Evolutionary conservation across 2,113 vertebrate species (phyloP).

Genomic region (Lichenostomus cassidix): DNA sequence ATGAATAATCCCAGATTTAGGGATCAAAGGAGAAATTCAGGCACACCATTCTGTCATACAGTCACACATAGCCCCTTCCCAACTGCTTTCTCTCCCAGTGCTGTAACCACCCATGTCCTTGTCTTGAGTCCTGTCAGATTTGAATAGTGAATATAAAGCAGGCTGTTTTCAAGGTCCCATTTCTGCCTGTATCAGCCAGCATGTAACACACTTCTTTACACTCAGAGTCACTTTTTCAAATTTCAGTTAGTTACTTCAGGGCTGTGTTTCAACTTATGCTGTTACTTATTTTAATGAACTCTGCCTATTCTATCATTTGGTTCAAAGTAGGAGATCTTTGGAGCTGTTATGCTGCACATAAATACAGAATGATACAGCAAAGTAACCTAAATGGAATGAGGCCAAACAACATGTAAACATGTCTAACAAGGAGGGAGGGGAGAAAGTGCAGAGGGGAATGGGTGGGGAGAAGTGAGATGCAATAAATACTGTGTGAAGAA

Average conservation of each 20-base stretch:
- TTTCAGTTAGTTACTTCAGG: conserved; percentile 39
- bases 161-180: neutral
- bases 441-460: neutral
- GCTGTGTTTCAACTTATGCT: neutral
- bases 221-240: conserved; percentile 15
- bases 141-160: neutral
- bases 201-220: neutral
- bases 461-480: neutral
- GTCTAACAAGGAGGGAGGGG: conserved; percentile 14
- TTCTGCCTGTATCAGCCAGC: neutral
- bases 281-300: conserved; percentile 60
- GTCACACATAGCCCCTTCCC: neutral
- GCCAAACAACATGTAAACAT: conserved; percentile 52
- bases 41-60: neutral
- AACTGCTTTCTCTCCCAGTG: neutral
- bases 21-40: neutral
- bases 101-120: neutral
- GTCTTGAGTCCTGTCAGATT: conserved; percentile 16
- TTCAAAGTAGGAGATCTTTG: conserved; percentile 7
- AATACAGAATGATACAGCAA: conserved; percentile 35
- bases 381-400: conserved; percentile 52
- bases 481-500: neutral
- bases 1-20: neutral
- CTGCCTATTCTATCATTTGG: conserved; percentile 25
- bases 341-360: neutral